These are phyloP conservation scores for Drosophila buzzatii DNA, from an alignment of 2,888 invertebrate species.

Conservation along the genomic window DNA sequence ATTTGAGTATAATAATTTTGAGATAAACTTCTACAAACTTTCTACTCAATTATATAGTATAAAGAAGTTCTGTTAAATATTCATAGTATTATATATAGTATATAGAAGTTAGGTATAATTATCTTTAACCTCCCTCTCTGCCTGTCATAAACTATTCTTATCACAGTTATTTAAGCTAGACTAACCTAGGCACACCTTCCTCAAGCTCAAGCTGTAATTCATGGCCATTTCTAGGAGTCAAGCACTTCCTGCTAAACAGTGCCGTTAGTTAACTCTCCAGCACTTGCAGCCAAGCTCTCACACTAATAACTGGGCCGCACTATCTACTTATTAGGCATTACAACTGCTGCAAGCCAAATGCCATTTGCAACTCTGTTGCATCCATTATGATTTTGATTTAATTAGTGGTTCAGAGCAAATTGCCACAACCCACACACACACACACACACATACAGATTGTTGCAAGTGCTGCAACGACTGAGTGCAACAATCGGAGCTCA, in stretches of 20 bases:
- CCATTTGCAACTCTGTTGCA: constrained; percentile 9
- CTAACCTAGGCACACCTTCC: not conserved
- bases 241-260: not conserved
- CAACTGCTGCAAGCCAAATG: not conserved
- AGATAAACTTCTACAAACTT: no score
- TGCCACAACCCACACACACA: constrained; percentile 2
- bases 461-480: constrained; percentile 26
- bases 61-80: no score
- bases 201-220: not conserved
- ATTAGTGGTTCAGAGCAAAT: constrained; percentile 42
- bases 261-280: not conserved
- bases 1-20: no score
- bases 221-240: not conserved
- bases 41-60: no score
- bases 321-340: not conserved
- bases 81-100: no score
- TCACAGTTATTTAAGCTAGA: not conserved
- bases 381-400: constrained; percentile 50
- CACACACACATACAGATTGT: constrained; percentile 3
- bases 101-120: not conserved
- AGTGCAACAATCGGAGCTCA: constrained; percentile 2
- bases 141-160: not conserved
- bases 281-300: not conserved
- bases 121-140: not conserved
- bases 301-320: not conserved